Base-by-base conservation (phyloP, 1,140 invertebrate species). In the Conopomorpha cramerella region DNA sequence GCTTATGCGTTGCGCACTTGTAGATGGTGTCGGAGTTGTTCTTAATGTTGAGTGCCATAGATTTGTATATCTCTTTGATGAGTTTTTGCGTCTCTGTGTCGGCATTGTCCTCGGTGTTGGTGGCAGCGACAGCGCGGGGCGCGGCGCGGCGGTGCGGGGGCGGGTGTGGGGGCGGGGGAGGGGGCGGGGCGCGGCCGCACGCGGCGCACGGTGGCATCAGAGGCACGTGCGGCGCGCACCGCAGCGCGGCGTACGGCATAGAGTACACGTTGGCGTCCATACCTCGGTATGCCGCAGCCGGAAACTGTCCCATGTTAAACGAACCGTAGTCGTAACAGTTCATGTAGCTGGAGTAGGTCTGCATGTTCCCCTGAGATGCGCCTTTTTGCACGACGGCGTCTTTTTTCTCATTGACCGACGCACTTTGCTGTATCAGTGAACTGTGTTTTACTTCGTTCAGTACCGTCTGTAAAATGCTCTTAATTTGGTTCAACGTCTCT, bases 11-110 rank as follows among this genome's bases (percentile, higher is more conserved):
- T n/a, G n/a, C n/a, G n/a, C n/a, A n/a, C n/a, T n/a, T n/a, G n/a
- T n/a, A n/a, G n/a, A n/a, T n/a, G n/a, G n/a, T n/a, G n/a, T n/a
- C n/a, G n/a, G n/a, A n/a, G n/a, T n/a, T n/a, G n/a, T n/a, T n/a
- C n/a, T n/a, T n/a, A n/a, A 68, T 38, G 25, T 48, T 64, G 8
- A 64, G 27, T 7, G 57, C 53, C 15, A 74, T 46, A 1, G 70
- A 71, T 39, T 66, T 70, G 39, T 74, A 71, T 44, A 70, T 72
- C 46, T 74, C 70, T 45, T 68, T 61, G 11, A 72, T 72, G 8
- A 74, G 39, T 36, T 66, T 63, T 16, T 66, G 51, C 3, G 65
- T 68, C 51, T 72, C 66, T 3, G 65, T 68, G 51, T 72, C 66
- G n/a, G 48, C 56, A 23, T 32, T 51, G 0, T 16, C 3, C 18